phyloP scores from a whole-genome alignment of 2,113 vertebrate species.

The Mobula hypostoma region DNA sequence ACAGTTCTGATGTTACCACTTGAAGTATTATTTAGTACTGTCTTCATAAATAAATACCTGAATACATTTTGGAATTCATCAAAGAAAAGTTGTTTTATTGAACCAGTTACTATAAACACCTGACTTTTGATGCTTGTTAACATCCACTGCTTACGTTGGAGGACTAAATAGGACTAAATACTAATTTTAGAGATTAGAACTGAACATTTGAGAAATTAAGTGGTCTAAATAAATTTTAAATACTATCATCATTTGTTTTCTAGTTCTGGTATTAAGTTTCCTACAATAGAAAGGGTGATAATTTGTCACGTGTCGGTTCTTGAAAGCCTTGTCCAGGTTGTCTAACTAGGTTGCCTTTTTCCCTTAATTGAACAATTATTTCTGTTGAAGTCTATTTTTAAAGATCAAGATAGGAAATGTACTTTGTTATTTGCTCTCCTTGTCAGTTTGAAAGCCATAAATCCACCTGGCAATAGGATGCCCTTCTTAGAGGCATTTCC shows the following conservation, averaged over 20 bases:
- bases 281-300: neutral
- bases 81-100: neutral
- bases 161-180: neutral
- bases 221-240: neutral
- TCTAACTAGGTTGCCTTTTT: neutral
- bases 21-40: neutral
- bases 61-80: neutral
- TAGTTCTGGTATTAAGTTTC: neutral
- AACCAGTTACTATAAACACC: neutral
- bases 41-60: neutral
- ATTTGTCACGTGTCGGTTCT: neutral
- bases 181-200: neutral
- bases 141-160: no score
- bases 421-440: neutral
- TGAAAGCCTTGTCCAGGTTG: neutral
- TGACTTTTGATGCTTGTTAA: neutral
- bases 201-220: neutral
- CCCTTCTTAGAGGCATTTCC: neutral
- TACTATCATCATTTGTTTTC: neutral
- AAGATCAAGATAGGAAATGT: neutral
- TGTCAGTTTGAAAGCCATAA: neutral
- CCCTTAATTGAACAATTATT: neutral
- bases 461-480: neutral
- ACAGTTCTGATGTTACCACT: neutral
- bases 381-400: neutral